Conservation (phyloP, 2,113 vertebrate genomes). For the Onychostruthus taczanowskii region DNA sequence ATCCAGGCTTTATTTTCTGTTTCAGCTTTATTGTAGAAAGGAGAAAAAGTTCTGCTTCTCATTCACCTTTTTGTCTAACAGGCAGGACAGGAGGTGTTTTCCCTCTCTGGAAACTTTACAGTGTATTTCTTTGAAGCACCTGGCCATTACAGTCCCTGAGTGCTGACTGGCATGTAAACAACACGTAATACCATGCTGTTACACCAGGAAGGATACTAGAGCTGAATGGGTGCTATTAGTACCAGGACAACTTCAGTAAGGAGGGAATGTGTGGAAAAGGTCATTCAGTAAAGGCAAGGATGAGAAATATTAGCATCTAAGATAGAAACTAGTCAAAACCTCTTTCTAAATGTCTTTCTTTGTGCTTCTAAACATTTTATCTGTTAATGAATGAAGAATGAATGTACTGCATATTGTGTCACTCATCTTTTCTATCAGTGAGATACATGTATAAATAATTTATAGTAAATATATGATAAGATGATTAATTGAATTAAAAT, state of each 20-base stretch:
- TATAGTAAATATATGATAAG: background rate
- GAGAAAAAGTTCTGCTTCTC: background rate
- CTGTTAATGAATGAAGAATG: background rate
- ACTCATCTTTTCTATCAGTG: background rate
- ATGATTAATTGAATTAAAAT: background rate
- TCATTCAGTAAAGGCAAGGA: background rate
- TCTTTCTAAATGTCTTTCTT: background rate
- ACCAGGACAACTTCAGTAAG: background rate
- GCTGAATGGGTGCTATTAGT: background rate
- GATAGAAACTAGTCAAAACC: background rate
- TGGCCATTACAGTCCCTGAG: background rate
- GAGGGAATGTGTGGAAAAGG: background rate
- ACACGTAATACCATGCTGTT: background rate
- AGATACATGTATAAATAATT: background rate
- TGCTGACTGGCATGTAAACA: background rate
- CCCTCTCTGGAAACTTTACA: background rate
- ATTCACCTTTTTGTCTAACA: background rate
- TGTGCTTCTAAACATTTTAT: background rate
- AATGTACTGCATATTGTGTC: background rate
- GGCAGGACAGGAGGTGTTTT: background rate
- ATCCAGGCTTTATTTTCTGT: background rate
- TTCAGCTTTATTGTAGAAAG: background rate
- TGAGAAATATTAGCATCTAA: background rate
- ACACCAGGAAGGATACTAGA: background rate
- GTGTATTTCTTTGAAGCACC: background rate